Evolutionary conservation across 2,113 vertebrate genomes (phyloP).

Genomic region (Anhinga anhinga): DNA sequence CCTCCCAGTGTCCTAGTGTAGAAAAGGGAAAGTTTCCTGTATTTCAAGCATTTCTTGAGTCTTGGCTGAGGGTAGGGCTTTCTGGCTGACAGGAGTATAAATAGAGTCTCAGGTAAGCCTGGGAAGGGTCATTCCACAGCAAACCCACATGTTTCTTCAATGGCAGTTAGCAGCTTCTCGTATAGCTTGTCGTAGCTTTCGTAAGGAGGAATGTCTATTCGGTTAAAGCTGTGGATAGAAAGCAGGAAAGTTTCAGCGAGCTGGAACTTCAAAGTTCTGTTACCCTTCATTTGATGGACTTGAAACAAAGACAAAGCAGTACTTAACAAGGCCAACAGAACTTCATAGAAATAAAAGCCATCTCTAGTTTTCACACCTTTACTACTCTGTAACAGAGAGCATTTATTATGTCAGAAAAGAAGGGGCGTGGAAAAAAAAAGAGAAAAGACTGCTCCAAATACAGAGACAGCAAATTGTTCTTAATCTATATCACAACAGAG

Average conservation of each 20-base stretch:
- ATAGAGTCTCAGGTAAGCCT: constrained; percentile 64
- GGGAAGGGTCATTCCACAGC: constrained; percentile 89
- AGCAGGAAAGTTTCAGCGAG: background rate
- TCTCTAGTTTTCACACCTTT: background rate
- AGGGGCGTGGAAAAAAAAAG: rapidly evolving
- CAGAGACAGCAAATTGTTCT: background rate
- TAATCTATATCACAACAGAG: background rate
- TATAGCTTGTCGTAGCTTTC: constrained; percentile 97
- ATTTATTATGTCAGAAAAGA: background rate
- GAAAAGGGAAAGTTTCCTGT: constrained; percentile 69
- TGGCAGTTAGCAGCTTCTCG: constrained; percentile 98
- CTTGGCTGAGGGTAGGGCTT: constrained; percentile 71
- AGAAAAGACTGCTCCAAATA: background rate
- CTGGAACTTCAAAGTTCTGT: background rate
- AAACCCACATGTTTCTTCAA: constrained; percentile 98
- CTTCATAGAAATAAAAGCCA: background rate
- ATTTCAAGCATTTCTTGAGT: constrained; percentile 77
- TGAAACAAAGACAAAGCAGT: background rate
- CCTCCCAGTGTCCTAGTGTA: constrained; percentile 76
- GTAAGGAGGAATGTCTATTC: constrained; percentile 98
- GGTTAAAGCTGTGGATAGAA: constrained; percentile 88
- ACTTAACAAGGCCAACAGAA: background rate
- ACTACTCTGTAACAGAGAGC: background rate
- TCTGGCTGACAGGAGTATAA: constrained; percentile 69
- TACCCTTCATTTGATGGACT: background rate